Evolutionary conservation across 1,140 invertebrate genomes (phyloP).

Genomic region (Drosophila insularis): DNA sequence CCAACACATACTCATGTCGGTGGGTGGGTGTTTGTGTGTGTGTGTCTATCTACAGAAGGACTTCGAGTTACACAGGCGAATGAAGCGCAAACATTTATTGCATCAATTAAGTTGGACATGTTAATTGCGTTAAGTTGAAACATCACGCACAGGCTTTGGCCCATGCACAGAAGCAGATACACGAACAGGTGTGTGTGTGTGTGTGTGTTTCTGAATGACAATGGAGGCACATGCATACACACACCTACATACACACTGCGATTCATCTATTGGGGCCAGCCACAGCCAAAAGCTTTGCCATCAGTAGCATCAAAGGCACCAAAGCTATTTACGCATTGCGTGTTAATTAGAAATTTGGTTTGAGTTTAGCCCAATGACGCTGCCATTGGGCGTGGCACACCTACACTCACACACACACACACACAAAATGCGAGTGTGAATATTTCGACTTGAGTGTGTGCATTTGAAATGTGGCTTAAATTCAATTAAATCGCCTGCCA

Average conservation of each 20-base stretch:
- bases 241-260: not conserved
- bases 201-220: conserved; percentile 34
- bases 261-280: conserved; percentile 8
- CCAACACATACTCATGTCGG: conserved; percentile 23
- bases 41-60: not conserved
- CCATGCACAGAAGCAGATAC: not conserved
- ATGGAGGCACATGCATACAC: conserved; percentile 21
- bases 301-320: conserved; percentile 53
- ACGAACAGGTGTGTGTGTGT: not conserved
- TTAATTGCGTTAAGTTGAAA: conserved; percentile 81
- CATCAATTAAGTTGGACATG: conserved; percentile 81
- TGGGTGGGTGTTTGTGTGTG: conserved; percentile 2
- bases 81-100: conserved; percentile 75
- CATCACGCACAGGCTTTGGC: conserved; percentile 66
- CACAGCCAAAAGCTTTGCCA: conserved; percentile 32
- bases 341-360: conserved; percentile 62
- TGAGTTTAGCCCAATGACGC: conserved; percentile 18
- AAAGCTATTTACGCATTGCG: conserved; percentile 61
- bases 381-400: not conserved
- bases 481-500: conserved; percentile 46
- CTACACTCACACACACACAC: not conserved
- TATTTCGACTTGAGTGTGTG: conserved; percentile 25
- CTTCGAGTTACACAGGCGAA: conserved; percentile 26
- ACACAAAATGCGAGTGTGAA: conserved; percentile 8
- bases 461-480: conserved; percentile 56